Evolutionary conservation across 2,797 vertebrate genomes (phyloP).

Genomic region (Micromesistius poutassou): DNA sequence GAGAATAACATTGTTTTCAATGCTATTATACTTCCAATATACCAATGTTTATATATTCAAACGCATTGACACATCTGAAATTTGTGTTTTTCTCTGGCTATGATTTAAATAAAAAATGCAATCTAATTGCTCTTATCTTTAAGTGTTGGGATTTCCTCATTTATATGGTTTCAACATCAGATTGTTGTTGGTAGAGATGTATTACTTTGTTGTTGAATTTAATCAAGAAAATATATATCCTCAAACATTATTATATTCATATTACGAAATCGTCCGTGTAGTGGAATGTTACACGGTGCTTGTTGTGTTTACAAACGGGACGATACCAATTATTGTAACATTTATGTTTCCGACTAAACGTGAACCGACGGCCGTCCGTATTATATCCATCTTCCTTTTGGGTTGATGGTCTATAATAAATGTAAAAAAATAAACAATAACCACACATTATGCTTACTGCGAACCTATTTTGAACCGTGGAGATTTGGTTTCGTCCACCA

Average conservation of each 20-base stretch:
- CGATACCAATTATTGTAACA: constrained; percentile 38
- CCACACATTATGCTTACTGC: background rate
- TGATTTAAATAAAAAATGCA: constrained; percentile 14
- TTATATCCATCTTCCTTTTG: background rate
- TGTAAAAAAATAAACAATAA: background rate
- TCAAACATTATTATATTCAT: background rate
- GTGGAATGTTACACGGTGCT: constrained; percentile 47
- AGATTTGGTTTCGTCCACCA: constrained; percentile 55
- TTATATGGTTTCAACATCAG: background rate
- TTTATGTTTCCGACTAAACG: accelerated
- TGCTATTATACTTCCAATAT: constrained; percentile 63
- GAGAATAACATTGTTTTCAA: constrained; percentile 59
- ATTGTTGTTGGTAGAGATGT: background rate
- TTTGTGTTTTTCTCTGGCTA: constrained; percentile 55
- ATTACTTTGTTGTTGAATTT: background rate
- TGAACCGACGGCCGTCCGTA: background rate
- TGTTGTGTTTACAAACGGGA: constrained; percentile 65
- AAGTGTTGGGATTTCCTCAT: background rate
- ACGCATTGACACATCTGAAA: constrained; percentile 58
- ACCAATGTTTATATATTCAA: constrained; percentile 61
- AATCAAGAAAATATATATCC: background rate
- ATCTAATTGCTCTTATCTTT: background rate
- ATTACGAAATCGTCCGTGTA: constrained; percentile 20
- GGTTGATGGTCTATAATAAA: background rate
- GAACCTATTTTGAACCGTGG: background rate